These are phyloP conservation scores for Pelusios castaneus DNA, from an alignment of 2,113 vertebrate species.

Conservation along the genomic window DNA sequence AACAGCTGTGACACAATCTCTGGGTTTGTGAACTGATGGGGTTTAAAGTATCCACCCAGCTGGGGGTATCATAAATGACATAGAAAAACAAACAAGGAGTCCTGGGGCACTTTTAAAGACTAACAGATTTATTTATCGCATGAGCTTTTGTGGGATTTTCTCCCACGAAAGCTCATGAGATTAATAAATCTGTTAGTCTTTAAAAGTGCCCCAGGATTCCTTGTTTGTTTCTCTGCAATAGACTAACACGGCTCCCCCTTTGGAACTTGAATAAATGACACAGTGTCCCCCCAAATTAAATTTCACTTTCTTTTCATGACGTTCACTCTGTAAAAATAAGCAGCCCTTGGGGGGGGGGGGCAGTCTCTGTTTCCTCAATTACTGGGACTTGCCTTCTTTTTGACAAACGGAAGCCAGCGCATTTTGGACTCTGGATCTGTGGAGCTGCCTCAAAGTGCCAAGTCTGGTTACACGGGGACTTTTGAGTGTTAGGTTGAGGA, in stretches of 20 bases:
- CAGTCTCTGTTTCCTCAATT: constrained; percentile 74
- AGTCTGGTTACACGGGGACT: constrained; percentile 66
- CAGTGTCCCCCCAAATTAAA: neutral
- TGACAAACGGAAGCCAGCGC: constrained; percentile 60
- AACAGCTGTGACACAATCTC: neutral
- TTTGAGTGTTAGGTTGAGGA: constrained; percentile 58
- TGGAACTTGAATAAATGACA: neutral
- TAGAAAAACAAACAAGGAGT: too few relatives aligned
- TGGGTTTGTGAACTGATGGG: neutral
- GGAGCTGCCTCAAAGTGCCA: constrained; percentile 68
- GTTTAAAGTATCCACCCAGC: neutral
- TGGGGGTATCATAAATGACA: constrained; percentile 48
- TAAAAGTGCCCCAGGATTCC: too few relatives aligned
- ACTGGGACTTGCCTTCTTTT: constrained; percentile 62
- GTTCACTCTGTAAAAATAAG: neutral
- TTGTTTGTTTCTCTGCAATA: too few relatives aligned
- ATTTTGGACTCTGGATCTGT: constrained; percentile 67
- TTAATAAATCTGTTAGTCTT: too few relatives aligned
- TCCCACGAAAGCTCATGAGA: too few relatives aligned
- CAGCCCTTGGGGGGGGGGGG: constrained; percentile 19
- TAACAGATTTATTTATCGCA: too few relatives aligned
- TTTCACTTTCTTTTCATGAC: constrained; percentile 54
- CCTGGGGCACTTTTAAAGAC: too few relatives aligned
- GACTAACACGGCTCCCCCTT: too few relatives aligned
- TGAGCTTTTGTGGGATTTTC: too few relatives aligned